A percentile compares a stretch with the other conserved stretches of the same genome.
Evolutionary conservation across 2,797 vertebrate genomes (phyloP).

Genomic region (Sebastes reedi): DNA sequence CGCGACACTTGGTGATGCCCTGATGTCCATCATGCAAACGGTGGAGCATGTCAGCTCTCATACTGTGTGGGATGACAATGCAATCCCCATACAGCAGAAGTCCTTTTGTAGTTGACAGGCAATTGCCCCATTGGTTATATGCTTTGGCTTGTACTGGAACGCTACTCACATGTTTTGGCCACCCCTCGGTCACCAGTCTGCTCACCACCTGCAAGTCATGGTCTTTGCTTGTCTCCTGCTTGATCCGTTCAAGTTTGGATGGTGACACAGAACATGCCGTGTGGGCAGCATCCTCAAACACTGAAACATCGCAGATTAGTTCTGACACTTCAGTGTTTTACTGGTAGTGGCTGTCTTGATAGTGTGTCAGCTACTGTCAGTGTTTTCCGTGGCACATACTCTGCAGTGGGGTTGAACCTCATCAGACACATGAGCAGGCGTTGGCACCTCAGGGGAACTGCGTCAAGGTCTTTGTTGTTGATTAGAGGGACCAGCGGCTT

Average conservation of each 20-base stretch:
- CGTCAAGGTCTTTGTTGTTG: not conserved
- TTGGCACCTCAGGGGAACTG: not conserved
- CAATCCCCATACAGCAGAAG: not conserved
- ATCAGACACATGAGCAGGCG: not conserved
- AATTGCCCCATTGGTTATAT: not conserved
- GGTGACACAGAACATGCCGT: not conserved
- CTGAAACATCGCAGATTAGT: not conserved
- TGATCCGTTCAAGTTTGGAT: too few relatives aligned
- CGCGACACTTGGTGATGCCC: conserved; percentile 18
- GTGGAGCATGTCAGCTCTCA: conserved; percentile 1
- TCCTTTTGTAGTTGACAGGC: conserved; percentile 1
- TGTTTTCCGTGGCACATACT: not conserved
- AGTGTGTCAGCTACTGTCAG: not conserved
- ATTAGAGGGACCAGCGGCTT: not conserved
- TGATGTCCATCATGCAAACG: conserved; percentile 2
- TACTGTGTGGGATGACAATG: not conserved
- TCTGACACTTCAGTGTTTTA: not conserved
- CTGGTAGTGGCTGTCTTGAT: not conserved
- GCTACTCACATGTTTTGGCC: not conserved
- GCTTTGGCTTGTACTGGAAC: not conserved
- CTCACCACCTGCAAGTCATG: too few relatives aligned
- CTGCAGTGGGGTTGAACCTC: not conserved
- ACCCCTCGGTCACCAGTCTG: not conserved
- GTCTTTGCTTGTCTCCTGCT: too few relatives aligned
- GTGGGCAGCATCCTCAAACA: not conserved